Conservation (phyloP, 2,113 vertebrate species). For the Alces alces region DNA sequence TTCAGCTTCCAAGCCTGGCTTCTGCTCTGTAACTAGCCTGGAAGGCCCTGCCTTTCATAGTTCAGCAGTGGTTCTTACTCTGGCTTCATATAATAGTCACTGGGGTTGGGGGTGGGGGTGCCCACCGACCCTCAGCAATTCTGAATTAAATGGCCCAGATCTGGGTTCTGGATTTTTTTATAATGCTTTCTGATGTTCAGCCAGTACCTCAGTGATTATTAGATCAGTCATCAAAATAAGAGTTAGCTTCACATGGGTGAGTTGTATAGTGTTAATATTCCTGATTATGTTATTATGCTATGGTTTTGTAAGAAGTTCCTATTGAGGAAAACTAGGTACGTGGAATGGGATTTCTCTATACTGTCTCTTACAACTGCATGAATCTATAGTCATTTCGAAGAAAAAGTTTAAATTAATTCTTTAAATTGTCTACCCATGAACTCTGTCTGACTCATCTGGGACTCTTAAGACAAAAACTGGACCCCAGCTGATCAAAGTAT, state of each 20-base stretch:
- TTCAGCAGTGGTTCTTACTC: neutral
- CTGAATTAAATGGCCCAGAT: neutral
- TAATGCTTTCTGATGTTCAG: neutral
- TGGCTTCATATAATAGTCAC: neutral
- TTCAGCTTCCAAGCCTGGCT: neutral
- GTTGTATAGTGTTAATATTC: neutral
- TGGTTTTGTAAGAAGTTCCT: neutral
- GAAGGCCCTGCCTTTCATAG: neutral
- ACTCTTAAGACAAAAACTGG: neutral
- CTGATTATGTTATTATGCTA: neutral
- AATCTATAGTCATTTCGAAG: conserved; percentile 11
- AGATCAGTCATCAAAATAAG: neutral
- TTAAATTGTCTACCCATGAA: neutral
- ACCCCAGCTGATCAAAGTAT: neutral
- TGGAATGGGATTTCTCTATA: neutral
- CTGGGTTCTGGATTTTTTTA: neutral
- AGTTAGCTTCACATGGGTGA: neutral
- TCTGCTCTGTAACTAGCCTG: neutral
- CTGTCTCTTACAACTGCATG: neutral
- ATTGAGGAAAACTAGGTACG: neutral
- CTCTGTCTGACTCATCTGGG: neutral
- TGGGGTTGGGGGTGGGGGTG: neutral
- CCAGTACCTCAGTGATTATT: neutral
- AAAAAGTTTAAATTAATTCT: neutral
- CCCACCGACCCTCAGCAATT: neutral